Base-by-base conservation (phyloP, 2,888 invertebrate genomes). In the Andrena chrysosceles region DNA sequence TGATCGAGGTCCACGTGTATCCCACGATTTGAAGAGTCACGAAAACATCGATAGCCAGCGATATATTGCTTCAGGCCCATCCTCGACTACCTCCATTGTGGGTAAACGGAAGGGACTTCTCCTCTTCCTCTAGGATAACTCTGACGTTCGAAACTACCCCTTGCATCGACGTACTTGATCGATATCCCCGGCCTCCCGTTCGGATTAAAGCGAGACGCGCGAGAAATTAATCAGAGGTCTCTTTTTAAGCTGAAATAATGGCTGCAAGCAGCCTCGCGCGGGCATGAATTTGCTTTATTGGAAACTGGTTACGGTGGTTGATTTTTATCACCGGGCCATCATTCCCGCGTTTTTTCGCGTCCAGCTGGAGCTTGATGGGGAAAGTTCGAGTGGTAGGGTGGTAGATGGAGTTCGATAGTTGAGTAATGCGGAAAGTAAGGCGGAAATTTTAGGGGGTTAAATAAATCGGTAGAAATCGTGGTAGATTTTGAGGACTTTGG, bases 141-240 rank as follows among this genome's bases (percentile, higher is more conserved):
- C 16, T 26, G 56, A 23, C 13, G 42, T 26, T 48, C 4, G 33
- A 26, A 20, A 20, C 16, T 6, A 49, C 29, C 20, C 10, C n/a
- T 10, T 20, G 20, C 20, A 59, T n/a, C 48, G 16, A 33, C 60
- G 8, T 4, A 1, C 0, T 3, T 35, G 56, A 79, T 69, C 56
- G 49, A 69, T 69, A 49, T 59, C 49, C 23, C 5, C 0, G 20
- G 56, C 26, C 62, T 26, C 16, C 16, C n/a, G 29, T 5, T 4
- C 49, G n/a, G 29, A 79, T 59, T 60, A 29, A n/a, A 69, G 8
- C n/a, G 7, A 48, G 60, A 5, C 35, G 26, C 6, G 48, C 10
- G n/a, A 63, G 42, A 56, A 77, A 77, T 77, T 77, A 69, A 69
- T 78, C 63, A 63, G 33, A 63, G 26, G 20, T 2, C 13, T 26